Conservation (phyloP, 2,888 invertebrate genomes). For the Salpingus planirostris region DNA sequence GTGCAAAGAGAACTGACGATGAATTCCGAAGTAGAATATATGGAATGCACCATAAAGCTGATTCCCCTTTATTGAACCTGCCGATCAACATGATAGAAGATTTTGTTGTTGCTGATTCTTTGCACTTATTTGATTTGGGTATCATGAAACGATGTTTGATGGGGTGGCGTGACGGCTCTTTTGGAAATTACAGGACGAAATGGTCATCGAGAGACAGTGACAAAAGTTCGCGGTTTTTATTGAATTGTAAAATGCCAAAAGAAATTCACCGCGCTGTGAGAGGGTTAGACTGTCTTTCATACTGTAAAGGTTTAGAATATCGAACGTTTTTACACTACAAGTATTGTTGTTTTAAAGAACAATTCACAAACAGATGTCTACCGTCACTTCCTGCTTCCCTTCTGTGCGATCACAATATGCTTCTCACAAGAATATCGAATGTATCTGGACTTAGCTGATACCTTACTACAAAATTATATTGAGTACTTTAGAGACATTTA, state of each 20-base stretch:
- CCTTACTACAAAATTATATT: too few relatives aligned
- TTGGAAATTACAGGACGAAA: background rate
- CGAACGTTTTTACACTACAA: background rate
- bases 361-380: background rate
- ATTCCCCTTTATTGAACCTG: background rate
- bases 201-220: background rate
- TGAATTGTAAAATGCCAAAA: background rate
- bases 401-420: background rate
- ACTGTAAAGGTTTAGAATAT: background rate
- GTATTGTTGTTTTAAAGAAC: background rate
- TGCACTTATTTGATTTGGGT: background rate
- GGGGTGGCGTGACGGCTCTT: background rate
- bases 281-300: constrained; percentile 1
- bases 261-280: constrained; percentile 1
- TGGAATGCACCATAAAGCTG: background rate
- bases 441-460: too few relatives aligned
- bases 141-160: background rate
- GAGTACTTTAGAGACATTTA: too few relatives aligned
- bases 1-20: constrained; percentile 1
- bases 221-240: background rate
- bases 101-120: background rate
- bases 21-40: background rate
- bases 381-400: background rate
- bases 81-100: background rate
- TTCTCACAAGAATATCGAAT: too few relatives aligned